Evolutionary conservation across 2,888 invertebrate species (phyloP).

Genomic region (Cremastinae sp.): DNA sequence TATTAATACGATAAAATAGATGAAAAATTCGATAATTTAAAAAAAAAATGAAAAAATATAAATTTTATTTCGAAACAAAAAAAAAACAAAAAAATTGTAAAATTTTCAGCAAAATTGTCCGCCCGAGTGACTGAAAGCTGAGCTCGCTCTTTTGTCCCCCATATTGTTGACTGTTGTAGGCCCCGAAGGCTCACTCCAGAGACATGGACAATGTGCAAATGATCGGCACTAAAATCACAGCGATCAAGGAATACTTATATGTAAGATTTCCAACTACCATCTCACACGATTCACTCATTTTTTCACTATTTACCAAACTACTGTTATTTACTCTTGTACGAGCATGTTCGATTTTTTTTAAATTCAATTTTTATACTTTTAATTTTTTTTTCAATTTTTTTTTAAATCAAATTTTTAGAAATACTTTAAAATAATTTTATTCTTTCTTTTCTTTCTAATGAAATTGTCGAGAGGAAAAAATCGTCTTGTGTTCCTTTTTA

Average conservation of each 20-base stretch:
- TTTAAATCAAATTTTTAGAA: too few relatives aligned
- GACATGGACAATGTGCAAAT: slow-evolving; percentile 81
- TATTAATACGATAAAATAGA: too few relatives aligned
- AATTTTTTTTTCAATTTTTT: too few relatives aligned
- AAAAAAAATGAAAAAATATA: too few relatives aligned
- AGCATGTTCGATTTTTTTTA: too few relatives aligned
- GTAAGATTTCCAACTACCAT: slow-evolving; percentile 73
- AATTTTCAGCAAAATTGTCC: slow-evolving; percentile 18
- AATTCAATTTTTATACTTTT: too few relatives aligned
- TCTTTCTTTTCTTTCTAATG: too few relatives aligned
- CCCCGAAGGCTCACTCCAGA: slow-evolving; percentile 77
- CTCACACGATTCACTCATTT: slow-evolving; percentile 51
- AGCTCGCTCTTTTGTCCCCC: slow-evolving; percentile 63
- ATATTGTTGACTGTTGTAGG: slow-evolving; percentile 79
- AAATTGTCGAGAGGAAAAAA: too few relatives aligned
- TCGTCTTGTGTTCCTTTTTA: too few relatives aligned
- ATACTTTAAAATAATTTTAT: too few relatives aligned
- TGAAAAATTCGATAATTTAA: too few relatives aligned
- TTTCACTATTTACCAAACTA: slow-evolving; percentile 17
- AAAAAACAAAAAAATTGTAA: slow-evolving; percentile 32
- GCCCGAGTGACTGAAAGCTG: slow-evolving; percentile 73
- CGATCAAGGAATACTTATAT: slow-evolving; percentile 81
- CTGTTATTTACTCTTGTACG: neutral
- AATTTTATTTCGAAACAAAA: slow-evolving; percentile 61
- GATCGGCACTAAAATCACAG: slow-evolving; percentile 80